These are phyloP conservation scores for Formica selysi DNA, from an alignment of 1,140 invertebrate genomes.

Conservation along the genomic window DNA sequence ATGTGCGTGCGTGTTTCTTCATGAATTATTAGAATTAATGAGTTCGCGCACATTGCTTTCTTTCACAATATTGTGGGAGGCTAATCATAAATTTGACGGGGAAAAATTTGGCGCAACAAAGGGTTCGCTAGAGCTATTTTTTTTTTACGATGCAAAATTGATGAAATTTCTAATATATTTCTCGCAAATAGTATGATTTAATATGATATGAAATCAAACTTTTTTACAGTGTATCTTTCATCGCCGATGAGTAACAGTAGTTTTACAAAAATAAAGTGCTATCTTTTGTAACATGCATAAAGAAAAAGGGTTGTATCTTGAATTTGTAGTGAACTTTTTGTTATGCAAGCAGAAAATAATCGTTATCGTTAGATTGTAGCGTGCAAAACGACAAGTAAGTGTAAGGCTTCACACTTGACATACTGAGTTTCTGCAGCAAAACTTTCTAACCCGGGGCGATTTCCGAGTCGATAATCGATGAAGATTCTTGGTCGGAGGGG, in stretches of 20 bases:
- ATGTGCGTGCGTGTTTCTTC: slow-evolving; percentile 84
- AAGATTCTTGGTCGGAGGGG: slow-evolving; percentile 61
- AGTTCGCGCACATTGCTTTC: slow-evolving; percentile 82
- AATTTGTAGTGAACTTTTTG: neutral
- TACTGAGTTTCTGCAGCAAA: slow-evolving; percentile 56
- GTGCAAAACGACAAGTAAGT: slow-evolving; percentile 41
- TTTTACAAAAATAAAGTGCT: slow-evolving; percentile 12
- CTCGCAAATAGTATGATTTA: neutral
- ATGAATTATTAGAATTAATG: slow-evolving; percentile 87
- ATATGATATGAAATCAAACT: neutral
- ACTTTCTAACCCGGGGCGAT: slow-evolving; percentile 67
- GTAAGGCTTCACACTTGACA: slow-evolving; percentile 65
- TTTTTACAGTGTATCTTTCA: neutral
- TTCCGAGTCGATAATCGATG: slow-evolving; percentile 75
- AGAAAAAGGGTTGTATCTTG: neutral
- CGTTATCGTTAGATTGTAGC: neutral
- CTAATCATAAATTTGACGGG: slow-evolving; percentile 29
- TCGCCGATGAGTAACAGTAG: neutral
- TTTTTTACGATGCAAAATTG: slow-evolving; percentile 14
- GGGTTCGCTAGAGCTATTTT: neutral
- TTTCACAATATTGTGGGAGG: slow-evolving; percentile 36
- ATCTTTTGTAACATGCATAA: neutral
- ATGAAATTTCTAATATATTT: slow-evolving; percentile 13
- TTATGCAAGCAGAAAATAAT: slow-evolving; percentile 28
- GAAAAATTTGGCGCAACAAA: slow-evolving; percentile 42